phyloP scores from a whole-genome alignment of 2,888 invertebrate genomes.

The Neocrepidodera transversa region DNA sequence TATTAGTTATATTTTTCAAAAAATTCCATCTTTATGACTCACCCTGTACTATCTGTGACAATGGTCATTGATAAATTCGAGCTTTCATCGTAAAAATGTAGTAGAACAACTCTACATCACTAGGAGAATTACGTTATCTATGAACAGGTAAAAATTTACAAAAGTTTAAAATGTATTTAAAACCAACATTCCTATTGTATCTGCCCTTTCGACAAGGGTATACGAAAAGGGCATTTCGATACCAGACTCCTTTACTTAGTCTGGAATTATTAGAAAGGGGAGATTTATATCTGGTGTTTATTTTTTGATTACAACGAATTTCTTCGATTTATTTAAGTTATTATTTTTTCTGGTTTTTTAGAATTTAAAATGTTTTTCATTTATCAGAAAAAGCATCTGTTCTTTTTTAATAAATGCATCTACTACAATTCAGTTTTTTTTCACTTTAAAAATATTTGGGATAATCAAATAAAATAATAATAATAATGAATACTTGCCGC shows the following conservation, averaged over 20 bases:
- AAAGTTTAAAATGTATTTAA: conserved; percentile 35
- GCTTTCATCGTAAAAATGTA: conserved; percentile 30
- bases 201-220: conserved; percentile 31
- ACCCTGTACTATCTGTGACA: not conserved
- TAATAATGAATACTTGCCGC: too few species aligned
- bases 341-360: too few species aligned
- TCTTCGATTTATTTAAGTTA: not conserved
- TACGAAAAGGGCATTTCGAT: conserved; percentile 32
- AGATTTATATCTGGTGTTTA: not conserved
- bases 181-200: conserved; percentile 34
- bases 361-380: too few species aligned
- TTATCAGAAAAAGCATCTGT: too few species aligned
- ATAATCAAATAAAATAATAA: too few species aligned
- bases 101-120: conserved; percentile 33
- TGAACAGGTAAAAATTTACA: conserved; percentile 35
- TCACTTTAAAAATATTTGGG: too few species aligned
- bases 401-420: too few species aligned
- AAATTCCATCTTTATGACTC: not conserved
- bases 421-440: too few species aligned
- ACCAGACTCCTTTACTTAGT: conserved; percentile 7
- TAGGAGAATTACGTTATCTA: conserved; percentile 34
- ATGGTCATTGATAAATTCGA: conserved; percentile 24
- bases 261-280: conserved; percentile 4
- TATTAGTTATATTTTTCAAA: not conserved
- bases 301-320: not conserved